phyloP scores from a whole-genome alignment of 2,888 invertebrate species.

The Drosophila formosana region DNA sequence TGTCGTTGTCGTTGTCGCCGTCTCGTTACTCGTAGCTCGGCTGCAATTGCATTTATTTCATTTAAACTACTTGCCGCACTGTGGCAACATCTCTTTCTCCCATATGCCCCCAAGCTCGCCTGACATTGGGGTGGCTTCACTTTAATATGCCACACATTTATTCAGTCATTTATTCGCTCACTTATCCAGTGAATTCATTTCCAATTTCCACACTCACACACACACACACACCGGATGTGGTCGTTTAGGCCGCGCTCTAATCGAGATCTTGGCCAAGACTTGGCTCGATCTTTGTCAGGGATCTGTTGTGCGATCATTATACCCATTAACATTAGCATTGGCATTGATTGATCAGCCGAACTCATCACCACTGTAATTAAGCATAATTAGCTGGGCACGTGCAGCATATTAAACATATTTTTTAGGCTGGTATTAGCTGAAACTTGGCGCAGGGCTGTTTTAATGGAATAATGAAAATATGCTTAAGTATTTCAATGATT shows the following conservation, averaged over 20 bases:
- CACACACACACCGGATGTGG: constrained; percentile 26
- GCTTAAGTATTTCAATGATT: too few relatives aligned
- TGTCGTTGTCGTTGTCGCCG: constrained; percentile 5
- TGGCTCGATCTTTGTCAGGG: constrained; percentile 16
- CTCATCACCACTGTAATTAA: constrained; percentile 2
- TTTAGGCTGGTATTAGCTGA: too few relatives aligned
- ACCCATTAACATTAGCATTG: constrained; percentile 14
- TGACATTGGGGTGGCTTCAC: constrained; percentile 30
- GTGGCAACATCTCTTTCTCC: background rate
- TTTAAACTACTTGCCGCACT: constrained; percentile 50
- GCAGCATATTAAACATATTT: constrained; percentile 25
- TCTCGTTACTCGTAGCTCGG: constrained; percentile 2
- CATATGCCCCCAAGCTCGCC: background rate
- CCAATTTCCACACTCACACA: background rate
- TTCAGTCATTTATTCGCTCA: background rate
- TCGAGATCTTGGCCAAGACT: constrained; percentile 7
- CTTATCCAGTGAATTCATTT: background rate
- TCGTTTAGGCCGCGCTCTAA: constrained; percentile 27
- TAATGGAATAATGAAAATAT: too few relatives aligned
- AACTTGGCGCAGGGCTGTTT: too few relatives aligned
- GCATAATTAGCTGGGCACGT: constrained; percentile 24
- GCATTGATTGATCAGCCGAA: constrained; percentile 32
- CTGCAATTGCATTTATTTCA: constrained; percentile 60
- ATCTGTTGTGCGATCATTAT: constrained; percentile 1
- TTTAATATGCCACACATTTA: constrained; percentile 25